Percentiles rank a stretch among this genome's conserved stretches.
Conservation (phyloP, 2,113 vertebrate species). For the Lipotes vexillifer region DNA sequence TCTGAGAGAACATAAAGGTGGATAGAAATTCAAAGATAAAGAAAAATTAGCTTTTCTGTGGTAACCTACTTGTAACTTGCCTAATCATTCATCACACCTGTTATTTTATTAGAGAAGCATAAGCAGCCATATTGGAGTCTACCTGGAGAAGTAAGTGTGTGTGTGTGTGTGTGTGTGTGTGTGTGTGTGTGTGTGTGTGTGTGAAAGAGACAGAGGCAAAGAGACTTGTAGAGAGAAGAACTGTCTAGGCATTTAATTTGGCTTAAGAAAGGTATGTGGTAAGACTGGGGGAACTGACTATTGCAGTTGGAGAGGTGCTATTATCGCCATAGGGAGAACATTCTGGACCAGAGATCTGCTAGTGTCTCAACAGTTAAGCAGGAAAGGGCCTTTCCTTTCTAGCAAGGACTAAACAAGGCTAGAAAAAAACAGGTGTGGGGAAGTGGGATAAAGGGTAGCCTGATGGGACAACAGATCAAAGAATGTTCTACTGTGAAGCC, state of each 20-base stretch:
- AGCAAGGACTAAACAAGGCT: not conserved
- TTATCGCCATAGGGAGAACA: not conserved
- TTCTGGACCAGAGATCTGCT: not conserved
- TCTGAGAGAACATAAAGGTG: not conserved
- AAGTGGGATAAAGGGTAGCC: not conserved
- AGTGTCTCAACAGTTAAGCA: not conserved
- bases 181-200: too few relatives aligned
- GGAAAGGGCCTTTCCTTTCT: not conserved
- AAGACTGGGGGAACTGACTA: not conserved
- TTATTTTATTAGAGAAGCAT: not conserved
- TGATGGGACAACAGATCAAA: not conserved
- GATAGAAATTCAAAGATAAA: not conserved
- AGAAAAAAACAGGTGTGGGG: not conserved
- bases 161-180: too few relatives aligned
- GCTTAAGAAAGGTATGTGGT: not conserved
- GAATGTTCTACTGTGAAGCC: not conserved
- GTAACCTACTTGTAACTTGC: not conserved
- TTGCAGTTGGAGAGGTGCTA: not conserved
- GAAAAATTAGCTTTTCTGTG: not conserved
- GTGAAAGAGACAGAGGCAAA: not conserved
- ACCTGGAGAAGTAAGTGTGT: not conserved
- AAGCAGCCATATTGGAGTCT: not conserved
- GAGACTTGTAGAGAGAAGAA: not conserved
- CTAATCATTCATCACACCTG: not conserved
- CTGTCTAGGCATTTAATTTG: not conserved